Conservation (phyloP, 2,888 invertebrate species). For the Drosophila neonasuta region DNA sequence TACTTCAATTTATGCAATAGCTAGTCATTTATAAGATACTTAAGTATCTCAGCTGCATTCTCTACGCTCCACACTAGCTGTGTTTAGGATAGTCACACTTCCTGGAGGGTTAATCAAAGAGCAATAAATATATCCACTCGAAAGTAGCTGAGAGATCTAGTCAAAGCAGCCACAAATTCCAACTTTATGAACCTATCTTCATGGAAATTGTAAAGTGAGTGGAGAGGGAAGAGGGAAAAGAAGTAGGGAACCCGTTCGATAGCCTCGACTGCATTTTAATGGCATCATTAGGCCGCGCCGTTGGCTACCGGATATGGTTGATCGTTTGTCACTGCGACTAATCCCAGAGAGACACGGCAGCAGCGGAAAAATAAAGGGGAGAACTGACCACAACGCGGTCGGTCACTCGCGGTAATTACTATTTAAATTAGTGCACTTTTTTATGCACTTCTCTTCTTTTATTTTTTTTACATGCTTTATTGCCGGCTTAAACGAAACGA, state of each 20-base stretch:
- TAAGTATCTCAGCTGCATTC: no score
- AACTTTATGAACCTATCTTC: neutral
- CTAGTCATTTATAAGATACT: neutral
- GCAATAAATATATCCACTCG: slow-evolving; percentile 8
- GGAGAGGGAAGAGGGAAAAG: neutral
- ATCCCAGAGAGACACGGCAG: slow-evolving; percentile 45
- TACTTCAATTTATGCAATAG: neutral
- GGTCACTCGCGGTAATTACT: slow-evolving; percentile 57
- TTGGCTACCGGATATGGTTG: slow-evolving; percentile 72
- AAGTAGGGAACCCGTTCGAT: slow-evolving; percentile 43
- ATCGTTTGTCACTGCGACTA: slow-evolving; percentile 71
- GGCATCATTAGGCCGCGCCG: slow-evolving; percentile 65
- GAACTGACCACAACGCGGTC: neutral
- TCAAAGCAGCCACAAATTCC: neutral
- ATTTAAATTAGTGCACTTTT: slow-evolving; percentile 72
- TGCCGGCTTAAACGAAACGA: slow-evolving; percentile 51
- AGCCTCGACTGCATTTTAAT: slow-evolving; percentile 61
- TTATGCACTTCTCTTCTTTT: slow-evolving; percentile 38
- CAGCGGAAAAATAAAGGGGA: neutral
- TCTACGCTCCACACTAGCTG: no score
- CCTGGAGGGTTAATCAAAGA: slow-evolving; percentile 14
- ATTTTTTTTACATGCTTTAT: neutral
- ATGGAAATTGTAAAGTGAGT: neutral
- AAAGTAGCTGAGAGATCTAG: slow-evolving; percentile 2
- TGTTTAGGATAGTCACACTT: neutral